Percentiles rank a stretch among this genome's conserved stretches.
These are phyloP conservation scores for Linurgus olivaceus DNA, from an alignment of 2,797 vertebrate species.

Conservation along the genomic window DNA sequence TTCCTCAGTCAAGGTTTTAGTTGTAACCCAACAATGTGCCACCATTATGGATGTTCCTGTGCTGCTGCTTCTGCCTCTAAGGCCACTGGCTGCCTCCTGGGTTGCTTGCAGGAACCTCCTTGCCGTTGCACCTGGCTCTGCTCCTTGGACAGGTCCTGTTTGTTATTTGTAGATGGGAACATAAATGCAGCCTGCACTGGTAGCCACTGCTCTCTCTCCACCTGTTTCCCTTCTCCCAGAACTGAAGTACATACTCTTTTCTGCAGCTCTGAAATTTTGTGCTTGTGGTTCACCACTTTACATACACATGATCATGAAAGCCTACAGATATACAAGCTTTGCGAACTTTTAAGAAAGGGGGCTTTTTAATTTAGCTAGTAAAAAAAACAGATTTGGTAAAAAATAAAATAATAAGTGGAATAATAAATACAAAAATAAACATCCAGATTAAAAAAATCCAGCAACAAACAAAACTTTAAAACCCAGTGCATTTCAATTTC, in stretches of 20 bases:
- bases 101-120: not conserved
- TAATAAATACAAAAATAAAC: not conserved
- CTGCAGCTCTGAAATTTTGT: not conserved
- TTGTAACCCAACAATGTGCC: not conserved
- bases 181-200: not conserved
- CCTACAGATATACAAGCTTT: not conserved
- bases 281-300: not conserved
- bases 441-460: not conserved
- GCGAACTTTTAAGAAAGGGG: not conserved
- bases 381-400: not conserved
- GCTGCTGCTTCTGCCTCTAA: not conserved
- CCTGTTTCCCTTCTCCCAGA: not conserved
- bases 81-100: not conserved
- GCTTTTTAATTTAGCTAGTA: not conserved
- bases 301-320: fast-evolving
- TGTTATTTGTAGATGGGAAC: not conserved
- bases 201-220: not conserved
- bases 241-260: not conserved
- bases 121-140: not conserved
- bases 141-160: not conserved
- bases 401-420: not conserved
- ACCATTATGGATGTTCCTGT: fast-evolving
- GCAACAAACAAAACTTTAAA: not conserved
- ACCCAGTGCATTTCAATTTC: not conserved
- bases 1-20: not conserved